These are phyloP conservation scores for Pyrrhura leucotis DNA, from an alignment of 2,797 vertebrate species.

Conservation along the genomic window DNA sequence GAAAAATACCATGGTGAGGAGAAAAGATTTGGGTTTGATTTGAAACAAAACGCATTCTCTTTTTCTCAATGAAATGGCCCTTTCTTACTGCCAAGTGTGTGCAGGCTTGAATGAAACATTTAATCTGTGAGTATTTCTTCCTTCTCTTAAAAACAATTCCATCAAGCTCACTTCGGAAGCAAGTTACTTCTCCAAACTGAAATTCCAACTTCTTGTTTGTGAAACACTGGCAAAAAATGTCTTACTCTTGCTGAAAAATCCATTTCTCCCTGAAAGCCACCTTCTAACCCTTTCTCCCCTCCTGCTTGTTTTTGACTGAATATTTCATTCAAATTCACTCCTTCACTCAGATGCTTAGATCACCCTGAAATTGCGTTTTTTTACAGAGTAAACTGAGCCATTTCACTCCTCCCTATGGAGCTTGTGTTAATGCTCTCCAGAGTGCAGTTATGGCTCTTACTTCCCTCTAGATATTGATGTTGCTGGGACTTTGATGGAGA, in stretches of 20 bases:
- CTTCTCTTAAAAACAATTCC: background rate
- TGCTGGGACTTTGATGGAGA: background rate
- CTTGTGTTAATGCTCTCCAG: background rate
- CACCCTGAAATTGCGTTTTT: slow-evolving; percentile 10
- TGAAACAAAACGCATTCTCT: background rate
- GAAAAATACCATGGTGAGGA: background rate
- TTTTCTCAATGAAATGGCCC: slow-evolving; percentile 6
- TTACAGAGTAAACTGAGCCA: background rate
- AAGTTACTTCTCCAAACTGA: background rate
- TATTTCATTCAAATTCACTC: slow-evolving; percentile 11
- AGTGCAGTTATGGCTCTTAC: background rate
- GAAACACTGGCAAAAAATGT: background rate
- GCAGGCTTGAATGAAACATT: background rate
- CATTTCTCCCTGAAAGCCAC: background rate
- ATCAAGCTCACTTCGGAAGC: background rate
- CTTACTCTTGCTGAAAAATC: slow-evolving; percentile 2
- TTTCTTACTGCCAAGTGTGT: background rate
- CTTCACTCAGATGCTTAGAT: slow-evolving; percentile 13
- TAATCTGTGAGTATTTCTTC: background rate
- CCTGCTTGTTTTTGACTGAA: background rate
- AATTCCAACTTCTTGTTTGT: background rate
- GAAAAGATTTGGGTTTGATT: slow-evolving; percentile 3
- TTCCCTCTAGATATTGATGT: background rate
- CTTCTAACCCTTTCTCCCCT: background rate
- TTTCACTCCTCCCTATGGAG: background rate